These are phyloP conservation scores for Atrina japonica DNA, from an alignment of 2,888 invertebrate species.

Conservation along the genomic window DNA sequence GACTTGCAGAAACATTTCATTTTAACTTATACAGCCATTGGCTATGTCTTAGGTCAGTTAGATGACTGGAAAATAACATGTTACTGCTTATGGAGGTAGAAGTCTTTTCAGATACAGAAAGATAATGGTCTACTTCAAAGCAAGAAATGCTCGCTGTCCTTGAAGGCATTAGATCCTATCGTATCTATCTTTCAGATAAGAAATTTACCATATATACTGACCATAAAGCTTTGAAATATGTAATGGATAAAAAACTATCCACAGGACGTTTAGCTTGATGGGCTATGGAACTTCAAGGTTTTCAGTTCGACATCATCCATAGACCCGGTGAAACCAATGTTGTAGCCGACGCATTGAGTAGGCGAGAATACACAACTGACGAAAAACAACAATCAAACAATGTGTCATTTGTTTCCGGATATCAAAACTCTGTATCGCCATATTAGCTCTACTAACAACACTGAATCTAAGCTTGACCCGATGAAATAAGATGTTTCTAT, in stretches of 20 bases:
- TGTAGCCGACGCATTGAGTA: slow-evolving; percentile 33
- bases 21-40: slow-evolving; percentile 29
- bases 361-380: slow-evolving; percentile 26
- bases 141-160: slow-evolving; percentile 5
- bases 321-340: slow-evolving; percentile 11
- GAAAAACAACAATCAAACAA: neutral
- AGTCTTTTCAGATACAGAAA: neutral
- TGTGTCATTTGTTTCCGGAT: neutral
- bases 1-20: slow-evolving; percentile 19
- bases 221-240: slow-evolving; percentile 38
- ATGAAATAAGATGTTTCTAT: no score
- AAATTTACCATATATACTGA: slow-evolving; percentile 39
- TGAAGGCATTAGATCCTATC: slow-evolving; percentile 18
- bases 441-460: no score
- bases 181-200: slow-evolving; percentile 31
- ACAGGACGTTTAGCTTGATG: slow-evolving; percentile 37
- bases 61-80: slow-evolving; percentile 40
- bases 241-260: slow-evolving; percentile 17
- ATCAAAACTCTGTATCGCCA: no score
- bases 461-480: no score
- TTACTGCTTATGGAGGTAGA: slow-evolving; percentile 54
- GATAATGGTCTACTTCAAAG: slow-evolving; percentile 18
- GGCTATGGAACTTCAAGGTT: slow-evolving; percentile 39
- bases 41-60: slow-evolving; percentile 40
- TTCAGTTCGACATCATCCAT: slow-evolving; percentile 29